phyloP scores from a whole-genome alignment of 2,888 invertebrate species.

The Chrysotoxum bicinctum region DNA sequence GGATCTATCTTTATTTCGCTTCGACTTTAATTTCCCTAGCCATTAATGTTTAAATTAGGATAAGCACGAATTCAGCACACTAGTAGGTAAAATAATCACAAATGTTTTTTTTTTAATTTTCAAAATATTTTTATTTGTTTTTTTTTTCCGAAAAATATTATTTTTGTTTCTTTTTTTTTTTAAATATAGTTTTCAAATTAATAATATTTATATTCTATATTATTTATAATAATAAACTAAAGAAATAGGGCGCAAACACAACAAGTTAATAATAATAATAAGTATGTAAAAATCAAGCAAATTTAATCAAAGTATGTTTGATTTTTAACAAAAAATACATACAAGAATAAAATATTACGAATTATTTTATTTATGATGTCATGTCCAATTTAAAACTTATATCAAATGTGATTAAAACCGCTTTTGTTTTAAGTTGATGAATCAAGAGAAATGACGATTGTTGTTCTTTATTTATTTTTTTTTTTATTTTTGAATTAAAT shows the following conservation, averaged over 20 bases:
- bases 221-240: slow-evolving; percentile 68
- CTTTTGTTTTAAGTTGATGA: neutral
- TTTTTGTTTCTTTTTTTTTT: slow-evolving; percentile 26
- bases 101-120: slow-evolving; percentile 61
- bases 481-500: slow-evolving; percentile 37
- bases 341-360: neutral
- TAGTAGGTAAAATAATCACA: no score
- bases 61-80: no score
- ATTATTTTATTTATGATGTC: neutral
- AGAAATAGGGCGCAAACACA: slow-evolving; percentile 71
- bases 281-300: slow-evolving; percentile 54
- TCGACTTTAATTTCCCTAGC: no score
- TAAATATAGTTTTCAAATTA: slow-evolving; percentile 54
- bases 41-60: no score
- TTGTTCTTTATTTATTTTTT: slow-evolving; percentile 5
- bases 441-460: slow-evolving; percentile 41
- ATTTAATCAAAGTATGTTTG: slow-evolving; percentile 22
- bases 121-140: slow-evolving; percentile 70
- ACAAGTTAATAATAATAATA: slow-evolving; percentile 66
- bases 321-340: neutral
- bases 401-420: neutral
- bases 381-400: neutral
- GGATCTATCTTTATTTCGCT: no score
- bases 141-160: slow-evolving; percentile 69
- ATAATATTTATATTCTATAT: slow-evolving; percentile 58